Base-by-base conservation (phyloP, 2,113 vertebrate species). In the Oryzias curvinotus region DNA sequence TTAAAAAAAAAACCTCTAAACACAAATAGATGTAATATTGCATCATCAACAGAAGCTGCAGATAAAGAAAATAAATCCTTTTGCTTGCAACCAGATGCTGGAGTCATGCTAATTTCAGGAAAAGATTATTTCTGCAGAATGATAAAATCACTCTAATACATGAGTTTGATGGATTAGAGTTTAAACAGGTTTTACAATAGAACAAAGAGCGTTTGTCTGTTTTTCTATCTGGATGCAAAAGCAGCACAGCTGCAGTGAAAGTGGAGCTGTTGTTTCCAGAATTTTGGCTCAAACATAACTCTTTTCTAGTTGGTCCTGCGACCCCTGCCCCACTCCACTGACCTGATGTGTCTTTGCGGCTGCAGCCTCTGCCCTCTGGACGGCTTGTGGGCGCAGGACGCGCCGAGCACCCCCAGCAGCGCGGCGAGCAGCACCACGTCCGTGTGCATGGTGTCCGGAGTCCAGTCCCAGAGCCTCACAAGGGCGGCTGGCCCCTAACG, bases 261-360 rank as follows among this genome's bases (percentile, higher is more conserved):
- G 36, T 36, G 36, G 8, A 36, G 30, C 30, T 36, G 30, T 7
- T 7, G 5, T 30, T 8, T 30, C 5, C 30, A 30, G 18, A 49
- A 61, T 45, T 45, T 15, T 45, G 44, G 30, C 8, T 10, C 30
- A 36, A 8, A 36, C 46, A 7, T 8, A 51, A 15, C 49, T 4
- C 2, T 52, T 26, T 2, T 1, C 7, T 1, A 2, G 2, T 0
- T 10, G 14, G 4, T 0, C 2, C 3, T 41, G 7, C 6, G 26
- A 28, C 26, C 26, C 26, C 26, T 1, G 26, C 36, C 36, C 36
- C 36, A 10, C 30, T 7, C 7, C 30, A 75, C 75, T 93, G 71
- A 98, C 95, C 95, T 95, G 92, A 89, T 77, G 69, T 92, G 92
- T 67, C 91, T 92, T 68, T 90, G 82, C 8, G 91, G 81, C 63